phyloP scores from a whole-genome alignment of 37 sponge, comb jelly and placozoan species.

The Amphimedon queenslandica region DNA sequence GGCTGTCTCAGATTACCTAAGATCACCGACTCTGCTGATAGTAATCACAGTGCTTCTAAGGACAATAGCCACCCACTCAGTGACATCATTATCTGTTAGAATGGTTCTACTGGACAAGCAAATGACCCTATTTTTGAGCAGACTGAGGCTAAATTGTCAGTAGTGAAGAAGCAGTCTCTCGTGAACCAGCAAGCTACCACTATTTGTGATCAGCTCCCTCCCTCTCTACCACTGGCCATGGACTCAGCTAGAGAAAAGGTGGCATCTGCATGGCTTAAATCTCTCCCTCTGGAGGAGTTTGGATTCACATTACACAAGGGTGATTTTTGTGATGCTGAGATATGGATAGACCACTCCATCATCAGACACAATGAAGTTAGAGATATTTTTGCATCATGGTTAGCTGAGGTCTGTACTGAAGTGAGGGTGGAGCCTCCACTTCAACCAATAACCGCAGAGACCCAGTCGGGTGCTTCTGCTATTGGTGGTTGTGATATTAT shows the following conservation, averaged over 20 bases:
- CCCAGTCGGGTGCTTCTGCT: background rate
- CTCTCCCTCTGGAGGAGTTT: slow-evolving; percentile 2
- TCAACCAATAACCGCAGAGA: background rate
- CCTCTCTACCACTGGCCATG: no score
- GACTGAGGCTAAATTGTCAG: background rate
- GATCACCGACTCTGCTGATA: background rate
- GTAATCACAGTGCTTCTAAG: background rate
- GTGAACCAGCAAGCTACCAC: background rate
- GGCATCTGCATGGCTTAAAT: background rate
- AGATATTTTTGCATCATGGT: background rate
- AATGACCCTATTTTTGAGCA: background rate
- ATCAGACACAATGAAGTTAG: background rate
- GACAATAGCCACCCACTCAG: background rate
- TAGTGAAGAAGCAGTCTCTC: no score
- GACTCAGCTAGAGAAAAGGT: background rate
- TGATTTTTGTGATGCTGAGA: background rate
- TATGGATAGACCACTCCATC: background rate
- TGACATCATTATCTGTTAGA: background rate
- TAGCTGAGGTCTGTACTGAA: background rate
- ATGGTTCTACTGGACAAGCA: background rate
- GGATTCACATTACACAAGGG: slow-evolving; percentile 5
- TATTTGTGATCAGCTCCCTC: no score
- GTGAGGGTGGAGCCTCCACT: background rate
- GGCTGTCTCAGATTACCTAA: background rate
- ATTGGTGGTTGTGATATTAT: background rate